Conservation (phyloP, 2,113 vertebrate species). For the Myanophis thanlyinensis region DNA sequence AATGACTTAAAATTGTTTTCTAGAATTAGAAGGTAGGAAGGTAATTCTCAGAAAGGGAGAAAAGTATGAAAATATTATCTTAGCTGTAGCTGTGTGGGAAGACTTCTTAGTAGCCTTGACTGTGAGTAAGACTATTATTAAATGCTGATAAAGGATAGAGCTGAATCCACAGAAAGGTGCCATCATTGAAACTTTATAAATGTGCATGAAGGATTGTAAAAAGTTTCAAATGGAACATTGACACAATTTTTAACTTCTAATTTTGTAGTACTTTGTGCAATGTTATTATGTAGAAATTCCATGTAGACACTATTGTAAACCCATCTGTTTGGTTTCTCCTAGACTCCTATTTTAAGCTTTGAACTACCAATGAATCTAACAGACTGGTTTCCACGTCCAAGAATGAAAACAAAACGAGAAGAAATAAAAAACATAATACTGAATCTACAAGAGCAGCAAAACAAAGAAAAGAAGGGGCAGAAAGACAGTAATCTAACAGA, state of each 20-base stretch:
- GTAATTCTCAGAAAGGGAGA: not conserved
- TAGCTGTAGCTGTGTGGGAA: not conserved
- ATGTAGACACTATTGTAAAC: not conserved
- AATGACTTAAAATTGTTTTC: not conserved
- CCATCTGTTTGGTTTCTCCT: conserved; percentile 20
- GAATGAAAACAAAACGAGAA: conserved; percentile 96
- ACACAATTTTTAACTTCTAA: not conserved
- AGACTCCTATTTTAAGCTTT: conserved; percentile 93
- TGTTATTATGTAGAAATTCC: not conserved
- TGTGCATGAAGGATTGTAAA: not conserved
- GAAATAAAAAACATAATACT: conserved; percentile 92
- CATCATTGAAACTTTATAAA: not conserved
- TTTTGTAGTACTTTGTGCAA: not conserved
- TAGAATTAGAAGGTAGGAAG: not conserved
- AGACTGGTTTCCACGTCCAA: conserved; percentile 93
- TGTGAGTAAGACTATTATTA: not conserved
- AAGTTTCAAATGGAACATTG: not conserved
- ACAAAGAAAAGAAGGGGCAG: conserved; percentile 73
- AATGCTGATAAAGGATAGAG: not conserved
- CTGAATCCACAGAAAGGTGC: not conserved
- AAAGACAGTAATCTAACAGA: conserved; percentile 67
- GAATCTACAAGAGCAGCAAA: conserved; percentile 85
- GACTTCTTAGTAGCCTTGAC: not conserved
- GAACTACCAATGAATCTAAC: conserved; percentile 89
- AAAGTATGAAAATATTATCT: not conserved